Evolutionary conservation across 1,140 invertebrate species (phyloP).

Genomic region (Tetramorium parvispinum): DNA sequence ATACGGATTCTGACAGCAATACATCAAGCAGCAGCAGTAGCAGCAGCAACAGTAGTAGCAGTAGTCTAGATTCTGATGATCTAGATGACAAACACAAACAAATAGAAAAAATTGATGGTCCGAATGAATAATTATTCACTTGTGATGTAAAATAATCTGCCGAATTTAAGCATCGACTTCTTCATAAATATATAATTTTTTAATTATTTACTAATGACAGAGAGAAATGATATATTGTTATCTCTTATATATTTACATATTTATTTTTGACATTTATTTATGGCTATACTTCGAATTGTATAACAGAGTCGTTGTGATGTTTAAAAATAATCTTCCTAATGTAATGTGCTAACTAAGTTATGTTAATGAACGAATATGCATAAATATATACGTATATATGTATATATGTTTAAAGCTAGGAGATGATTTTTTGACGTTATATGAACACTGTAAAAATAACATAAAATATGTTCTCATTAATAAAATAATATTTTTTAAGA

Average conservation of each 20-base stretch:
- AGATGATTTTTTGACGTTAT: not conserved
- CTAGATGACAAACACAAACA: slow-evolving; percentile 48
- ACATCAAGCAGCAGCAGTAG: slow-evolving; percentile 64
- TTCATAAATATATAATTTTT: slow-evolving; percentile 15
- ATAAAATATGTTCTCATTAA: not conserved
- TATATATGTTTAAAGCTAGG: not conserved
- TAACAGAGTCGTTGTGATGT: not conserved
- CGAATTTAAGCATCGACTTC: not conserved
- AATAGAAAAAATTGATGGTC: not conserved
- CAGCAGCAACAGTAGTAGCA: slow-evolving; percentile 69
- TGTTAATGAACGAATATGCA: not conserved
- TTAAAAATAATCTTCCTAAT: slow-evolving; percentile 10
- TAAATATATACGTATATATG: not conserved
- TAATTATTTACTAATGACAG: not conserved
- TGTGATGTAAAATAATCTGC: not conserved
- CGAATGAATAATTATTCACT: not conserved
- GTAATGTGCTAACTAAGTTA: not conserved
- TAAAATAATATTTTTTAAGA: slow-evolving; percentile 2
- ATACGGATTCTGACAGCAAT: slow-evolving; percentile 70
- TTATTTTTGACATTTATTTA: not conserved
- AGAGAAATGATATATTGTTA: not conserved
- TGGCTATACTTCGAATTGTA: not conserved
- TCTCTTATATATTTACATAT: not conserved
- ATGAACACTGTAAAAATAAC: not conserved
- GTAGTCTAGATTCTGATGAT: slow-evolving; percentile 71